Percentiles rank a stretch among this genome's conserved stretches.
phyloP scores from a whole-genome alignment of 2,888 invertebrate species.

The Oxycera nigricornis region DNA sequence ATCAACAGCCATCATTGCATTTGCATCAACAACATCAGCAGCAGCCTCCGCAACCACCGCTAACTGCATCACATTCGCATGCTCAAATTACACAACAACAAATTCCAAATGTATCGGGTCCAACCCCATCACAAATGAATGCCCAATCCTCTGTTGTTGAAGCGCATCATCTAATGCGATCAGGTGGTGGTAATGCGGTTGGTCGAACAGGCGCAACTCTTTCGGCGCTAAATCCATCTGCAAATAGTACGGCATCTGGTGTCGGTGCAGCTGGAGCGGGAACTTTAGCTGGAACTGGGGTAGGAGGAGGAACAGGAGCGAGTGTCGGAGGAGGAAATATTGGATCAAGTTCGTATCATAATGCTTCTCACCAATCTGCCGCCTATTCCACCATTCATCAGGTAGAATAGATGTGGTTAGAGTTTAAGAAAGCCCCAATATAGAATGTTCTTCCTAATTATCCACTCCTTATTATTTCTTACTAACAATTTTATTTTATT shows the following conservation, averaged over 20 bases:
- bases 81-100: constrained; percentile 31
- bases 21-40: constrained; percentile 44
- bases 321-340: constrained; percentile 50
- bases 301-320: constrained; percentile 39
- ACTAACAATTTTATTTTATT: too few relatives aligned
- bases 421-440: not conserved
- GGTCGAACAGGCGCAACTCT: constrained; percentile 33
- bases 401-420: constrained; percentile 53
- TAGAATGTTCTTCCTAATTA: constrained; percentile 6
- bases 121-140: not conserved
- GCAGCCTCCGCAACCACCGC: constrained; percentile 47
- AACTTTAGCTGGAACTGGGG: constrained; percentile 19
- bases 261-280: constrained; percentile 31
- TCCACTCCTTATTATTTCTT: not conserved
- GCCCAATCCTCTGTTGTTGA: constrained; percentile 22
- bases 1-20: constrained; percentile 47
- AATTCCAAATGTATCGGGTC: not conserved
- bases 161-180: constrained; percentile 13
- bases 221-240: constrained; percentile 19
- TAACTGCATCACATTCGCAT: constrained; percentile 42
- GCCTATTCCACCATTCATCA: constrained; percentile 57
- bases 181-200: constrained; percentile 20
- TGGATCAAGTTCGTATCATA: constrained; percentile 50
- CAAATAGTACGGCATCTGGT: not conserved
- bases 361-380: constrained; percentile 51